Conservation (phyloP, 1,140 invertebrate genomes). For the Drosophila nigromelanica region DNA sequence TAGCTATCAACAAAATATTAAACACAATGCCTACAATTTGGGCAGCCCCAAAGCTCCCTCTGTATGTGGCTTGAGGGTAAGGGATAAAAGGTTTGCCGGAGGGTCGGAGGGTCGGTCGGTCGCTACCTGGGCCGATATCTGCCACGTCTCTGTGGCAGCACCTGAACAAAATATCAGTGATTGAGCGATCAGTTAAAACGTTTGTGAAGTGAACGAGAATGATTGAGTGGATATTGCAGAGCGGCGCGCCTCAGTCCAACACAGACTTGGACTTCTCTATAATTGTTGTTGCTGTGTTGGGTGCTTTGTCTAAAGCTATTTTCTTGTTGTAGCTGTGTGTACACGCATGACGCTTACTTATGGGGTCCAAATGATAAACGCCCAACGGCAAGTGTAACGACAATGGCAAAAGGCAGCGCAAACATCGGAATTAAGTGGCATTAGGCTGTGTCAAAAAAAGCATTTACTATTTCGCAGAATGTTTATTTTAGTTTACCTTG, state of each 20-base stretch:
- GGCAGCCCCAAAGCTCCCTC: slow-evolving; percentile 11
- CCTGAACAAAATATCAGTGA: slow-evolving; percentile 64
- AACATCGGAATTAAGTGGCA: slow-evolving; percentile 66
- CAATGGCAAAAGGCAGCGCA: slow-evolving; percentile 17
- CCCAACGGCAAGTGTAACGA: slow-evolving; percentile 24
- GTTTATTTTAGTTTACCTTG: slow-evolving; percentile 33
- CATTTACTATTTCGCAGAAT: slow-evolving; percentile 56
- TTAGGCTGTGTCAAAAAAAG: slow-evolving; percentile 76
- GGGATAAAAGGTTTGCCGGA: neutral
- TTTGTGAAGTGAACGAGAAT: slow-evolving; percentile 66
- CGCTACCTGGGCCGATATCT: slow-evolving; percentile 24
- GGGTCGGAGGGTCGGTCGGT: neutral
- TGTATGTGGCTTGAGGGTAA: neutral
- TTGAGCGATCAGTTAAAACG: slow-evolving; percentile 80
- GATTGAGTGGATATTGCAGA: slow-evolving; percentile 75
- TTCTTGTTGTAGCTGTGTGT: neutral
- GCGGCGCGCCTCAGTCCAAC: slow-evolving; percentile 42
- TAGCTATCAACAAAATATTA: slow-evolving; percentile 29
- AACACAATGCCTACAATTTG: slow-evolving; percentile 52
- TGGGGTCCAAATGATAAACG: slow-evolving; percentile 47
- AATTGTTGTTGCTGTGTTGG: neutral
- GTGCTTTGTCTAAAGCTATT: slow-evolving; percentile 1
- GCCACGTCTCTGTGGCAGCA: slow-evolving; percentile 36
- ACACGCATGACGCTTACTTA: slow-evolving; percentile 37
- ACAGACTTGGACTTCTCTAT: slow-evolving; percentile 4